These are phyloP conservation scores for Arge pagana DNA, from an alignment of 2,888 invertebrate genomes.

Conservation along the genomic window DNA sequence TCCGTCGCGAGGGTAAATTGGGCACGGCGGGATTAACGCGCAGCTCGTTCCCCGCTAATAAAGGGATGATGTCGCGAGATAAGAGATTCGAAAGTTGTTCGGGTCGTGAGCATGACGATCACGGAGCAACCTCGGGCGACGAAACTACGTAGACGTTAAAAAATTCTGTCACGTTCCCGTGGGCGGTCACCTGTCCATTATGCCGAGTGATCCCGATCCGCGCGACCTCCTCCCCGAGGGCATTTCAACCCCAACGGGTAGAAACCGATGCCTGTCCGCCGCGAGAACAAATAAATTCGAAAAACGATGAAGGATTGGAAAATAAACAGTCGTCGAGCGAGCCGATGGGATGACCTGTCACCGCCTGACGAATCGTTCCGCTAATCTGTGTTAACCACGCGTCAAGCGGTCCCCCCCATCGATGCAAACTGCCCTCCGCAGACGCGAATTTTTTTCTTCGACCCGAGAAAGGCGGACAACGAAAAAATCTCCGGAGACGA, in stretches of 20 bases:
- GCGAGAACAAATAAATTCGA: conserved; percentile 17
- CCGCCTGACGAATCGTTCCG: conserved; percentile 55
- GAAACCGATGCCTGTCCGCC: conserved; percentile 8
- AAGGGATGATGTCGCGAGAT: too few relatives aligned
- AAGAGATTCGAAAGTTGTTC: too few relatives aligned
- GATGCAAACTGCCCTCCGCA: neutral
- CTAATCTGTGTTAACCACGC: conserved; percentile 55
- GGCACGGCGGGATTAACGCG: too few relatives aligned
- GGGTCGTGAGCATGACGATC: too few relatives aligned
- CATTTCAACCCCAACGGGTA: conserved; percentile 3
- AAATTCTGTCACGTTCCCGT: conserved; percentile 9
- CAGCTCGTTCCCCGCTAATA: too few relatives aligned
- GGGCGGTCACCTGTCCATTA: conserved; percentile 13
- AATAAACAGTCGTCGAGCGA: conserved; percentile 19
- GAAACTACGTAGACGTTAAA: neutral
- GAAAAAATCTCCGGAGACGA: conserved; percentile 4
- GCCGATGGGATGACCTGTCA: conserved; percentile 47
- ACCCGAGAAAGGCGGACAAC: too few relatives aligned
- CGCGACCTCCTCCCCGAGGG: neutral
- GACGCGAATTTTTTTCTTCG: neutral
- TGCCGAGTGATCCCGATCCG: conserved; percentile 2
- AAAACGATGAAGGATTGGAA: conserved; percentile 21
- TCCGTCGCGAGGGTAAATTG: too few relatives aligned
- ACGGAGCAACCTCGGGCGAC: too few relatives aligned
- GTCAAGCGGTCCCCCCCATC: neutral